phyloP scores from a whole-genome alignment of 2,113 vertebrate species.

The Helogale parvula region DNA sequence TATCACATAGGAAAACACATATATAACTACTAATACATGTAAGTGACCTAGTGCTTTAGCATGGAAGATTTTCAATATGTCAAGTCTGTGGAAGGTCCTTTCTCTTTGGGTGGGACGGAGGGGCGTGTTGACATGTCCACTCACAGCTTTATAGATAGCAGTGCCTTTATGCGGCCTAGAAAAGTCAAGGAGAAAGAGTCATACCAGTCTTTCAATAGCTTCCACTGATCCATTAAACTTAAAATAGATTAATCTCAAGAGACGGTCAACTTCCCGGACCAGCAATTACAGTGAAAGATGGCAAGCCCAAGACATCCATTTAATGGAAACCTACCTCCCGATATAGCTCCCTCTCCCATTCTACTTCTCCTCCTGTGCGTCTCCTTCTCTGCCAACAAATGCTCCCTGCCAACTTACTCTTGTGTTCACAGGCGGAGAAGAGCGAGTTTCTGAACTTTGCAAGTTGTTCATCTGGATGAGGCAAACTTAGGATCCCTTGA shows the following conservation, averaged over 20 bases:
- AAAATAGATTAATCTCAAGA: slow-evolving; percentile 87
- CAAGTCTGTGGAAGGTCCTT: background rate
- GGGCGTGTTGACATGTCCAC: background rate
- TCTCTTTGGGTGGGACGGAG: background rate
- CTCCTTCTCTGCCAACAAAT: slow-evolving; percentile 58
- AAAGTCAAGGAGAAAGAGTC: slow-evolving; percentile 80
- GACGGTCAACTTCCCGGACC: slow-evolving; percentile 85
- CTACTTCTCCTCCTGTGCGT: slow-evolving; percentile 69
- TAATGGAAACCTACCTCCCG: slow-evolving; percentile 80
- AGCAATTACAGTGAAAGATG: slow-evolving; percentile 87
- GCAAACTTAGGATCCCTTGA: slow-evolving; percentile 27
- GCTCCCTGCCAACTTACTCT: slow-evolving; percentile 41
- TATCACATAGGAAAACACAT: background rate
- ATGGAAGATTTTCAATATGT: background rate
- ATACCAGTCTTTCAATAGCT: slow-evolving; percentile 82
- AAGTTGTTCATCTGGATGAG: slow-evolving; percentile 1
- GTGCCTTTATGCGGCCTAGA: slow-evolving; percentile 73
- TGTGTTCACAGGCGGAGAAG: background rate
- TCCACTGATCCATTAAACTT: slow-evolving; percentile 84
- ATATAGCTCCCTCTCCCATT: slow-evolving; percentile 75
- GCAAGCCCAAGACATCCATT: slow-evolving; percentile 83
- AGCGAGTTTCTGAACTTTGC: background rate
- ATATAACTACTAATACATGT: background rate
- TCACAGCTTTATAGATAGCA: background rate
- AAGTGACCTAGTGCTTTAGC: background rate